These are phyloP conservation scores for Hemithea aestivaria DNA, from an alignment of 2,888 invertebrate genomes.

Conservation along the genomic window DNA sequence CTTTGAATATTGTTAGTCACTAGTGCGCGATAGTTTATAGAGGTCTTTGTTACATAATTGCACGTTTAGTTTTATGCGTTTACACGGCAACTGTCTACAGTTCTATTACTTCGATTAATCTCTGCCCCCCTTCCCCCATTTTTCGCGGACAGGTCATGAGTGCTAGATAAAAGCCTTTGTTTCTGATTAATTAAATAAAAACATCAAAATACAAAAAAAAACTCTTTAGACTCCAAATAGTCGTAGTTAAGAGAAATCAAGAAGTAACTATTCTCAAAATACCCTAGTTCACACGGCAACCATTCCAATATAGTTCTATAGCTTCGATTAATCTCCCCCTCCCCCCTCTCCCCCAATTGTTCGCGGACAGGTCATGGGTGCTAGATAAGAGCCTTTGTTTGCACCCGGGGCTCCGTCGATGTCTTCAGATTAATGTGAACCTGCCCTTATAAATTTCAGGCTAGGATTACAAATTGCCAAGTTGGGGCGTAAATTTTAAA, in stretches of 20 bases:
- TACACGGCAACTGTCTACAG: no score
- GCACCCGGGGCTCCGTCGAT: conserved; percentile 21
- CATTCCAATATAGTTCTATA: no score
- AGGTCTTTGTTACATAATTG: no score
- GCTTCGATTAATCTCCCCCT: conserved; percentile 26
- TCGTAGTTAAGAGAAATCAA: no score
- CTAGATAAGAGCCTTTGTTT: conserved; percentile 29
- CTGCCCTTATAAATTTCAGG: conserved; percentile 25
- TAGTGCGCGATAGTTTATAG: no score
- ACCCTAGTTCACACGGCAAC: no score
- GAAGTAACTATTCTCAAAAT: no score
- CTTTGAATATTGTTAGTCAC: no score
- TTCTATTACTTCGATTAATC: conserved; percentile 28
- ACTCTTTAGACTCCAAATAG: no score
- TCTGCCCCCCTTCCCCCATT: conserved; percentile 18
- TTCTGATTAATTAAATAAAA: no score
- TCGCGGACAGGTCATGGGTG: conserved; percentile 24
- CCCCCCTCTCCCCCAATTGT: conserved; percentile 18
- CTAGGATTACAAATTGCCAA: conserved; percentile 26
- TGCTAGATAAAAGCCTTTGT: conserved; percentile 29
- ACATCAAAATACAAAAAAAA: no score
- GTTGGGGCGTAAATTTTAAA: conserved; percentile 18
- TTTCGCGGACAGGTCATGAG: conserved; percentile 24
- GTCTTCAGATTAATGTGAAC: conserved; percentile 29
- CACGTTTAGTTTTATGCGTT: no score